A percentile compares a stretch with the other conserved stretches of the same genome.
Evolutionary conservation across 2,113 vertebrate genomes (phyloP).

Genomic region (Pomatorhinus ruficollis): DNA sequence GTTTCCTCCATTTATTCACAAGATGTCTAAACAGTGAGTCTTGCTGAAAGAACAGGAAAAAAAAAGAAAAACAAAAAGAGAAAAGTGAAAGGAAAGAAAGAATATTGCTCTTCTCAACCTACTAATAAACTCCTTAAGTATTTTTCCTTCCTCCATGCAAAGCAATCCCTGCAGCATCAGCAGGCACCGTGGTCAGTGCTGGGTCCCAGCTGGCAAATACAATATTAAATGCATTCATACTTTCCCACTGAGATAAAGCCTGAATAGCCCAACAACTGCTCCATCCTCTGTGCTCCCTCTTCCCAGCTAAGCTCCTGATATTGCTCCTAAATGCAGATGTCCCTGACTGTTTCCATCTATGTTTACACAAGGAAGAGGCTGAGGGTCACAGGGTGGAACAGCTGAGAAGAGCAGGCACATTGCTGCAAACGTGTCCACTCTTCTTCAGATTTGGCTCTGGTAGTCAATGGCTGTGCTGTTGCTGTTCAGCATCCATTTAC

Average conservation of each 20-base stretch:
- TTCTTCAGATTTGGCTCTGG: background rate
- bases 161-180: constrained; percentile 30
- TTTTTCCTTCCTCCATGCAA: background rate
- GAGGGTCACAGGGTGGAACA: background rate
- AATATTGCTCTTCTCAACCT: background rate
- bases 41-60: background rate
- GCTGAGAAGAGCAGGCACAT: background rate
- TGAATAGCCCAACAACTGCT: constrained; percentile 36
- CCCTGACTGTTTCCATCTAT: constrained; percentile 17
- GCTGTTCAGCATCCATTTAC: constrained; percentile 52
- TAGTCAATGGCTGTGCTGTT: background rate
- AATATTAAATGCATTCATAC: constrained; percentile 42
- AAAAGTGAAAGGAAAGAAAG: background rate
- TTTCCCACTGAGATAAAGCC: constrained; percentile 60
- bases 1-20: constrained; percentile 52
- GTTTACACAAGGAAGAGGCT: constrained; percentile 36
- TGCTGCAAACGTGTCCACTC: constrained; percentile 52
- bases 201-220: constrained; percentile 15
- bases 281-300: constrained; percentile 12
- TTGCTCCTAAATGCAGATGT: constrained; percentile 20
- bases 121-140: background rate
- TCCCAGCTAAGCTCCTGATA: constrained; percentile 47
- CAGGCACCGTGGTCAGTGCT: background rate
- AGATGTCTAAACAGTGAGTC: constrained; percentile 22
- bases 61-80: background rate